Percentiles rank a stretch among this genome's conserved stretches.
Evolutionary conservation across 1,140 invertebrate genomes (phyloP).

Genomic region (Achroia grisella): DNA sequence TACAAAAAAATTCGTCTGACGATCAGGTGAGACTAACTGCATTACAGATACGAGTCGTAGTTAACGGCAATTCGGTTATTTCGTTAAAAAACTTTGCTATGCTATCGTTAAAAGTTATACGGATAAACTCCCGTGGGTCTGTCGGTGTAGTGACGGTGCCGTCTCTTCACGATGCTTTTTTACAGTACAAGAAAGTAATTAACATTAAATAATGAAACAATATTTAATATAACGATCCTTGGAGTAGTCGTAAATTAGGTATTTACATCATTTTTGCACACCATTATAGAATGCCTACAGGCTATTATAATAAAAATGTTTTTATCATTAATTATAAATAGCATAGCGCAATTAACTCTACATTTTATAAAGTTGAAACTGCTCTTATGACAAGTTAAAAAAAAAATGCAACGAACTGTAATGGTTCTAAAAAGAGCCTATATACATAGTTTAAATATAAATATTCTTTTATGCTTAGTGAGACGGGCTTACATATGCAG

Average conservation of each 20-base stretch:
- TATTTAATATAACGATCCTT: not conserved
- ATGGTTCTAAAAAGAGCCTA: too few relatives aligned
- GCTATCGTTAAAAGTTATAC: constrained; percentile 62
- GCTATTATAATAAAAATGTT: too few relatives aligned
- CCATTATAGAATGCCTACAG: too few relatives aligned
- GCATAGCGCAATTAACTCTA: too few relatives aligned
- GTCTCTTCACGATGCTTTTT: not conserved
- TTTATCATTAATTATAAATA: too few relatives aligned
- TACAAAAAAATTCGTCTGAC: constrained; percentile 24
- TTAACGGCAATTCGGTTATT: constrained; percentile 57
- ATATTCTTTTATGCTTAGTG: too few relatives aligned
- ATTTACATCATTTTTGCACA: too few relatives aligned
- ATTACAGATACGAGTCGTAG: constrained; percentile 29
- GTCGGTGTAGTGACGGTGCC: constrained; percentile 4
- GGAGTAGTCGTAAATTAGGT: not conserved
- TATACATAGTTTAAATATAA: too few relatives aligned
- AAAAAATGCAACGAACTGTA: too few relatives aligned
- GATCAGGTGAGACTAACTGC: constrained; percentile 47
- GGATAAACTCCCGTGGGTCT: constrained; percentile 34
- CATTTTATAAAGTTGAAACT: too few relatives aligned
- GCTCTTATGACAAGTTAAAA: too few relatives aligned
- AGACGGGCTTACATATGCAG: too few relatives aligned
- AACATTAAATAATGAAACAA: not conserved
- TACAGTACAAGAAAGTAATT: not conserved
- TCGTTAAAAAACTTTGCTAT: constrained; percentile 60